Base-by-base conservation (phyloP, 2,888 invertebrate genomes). In the Conomelus anceps region DNA sequence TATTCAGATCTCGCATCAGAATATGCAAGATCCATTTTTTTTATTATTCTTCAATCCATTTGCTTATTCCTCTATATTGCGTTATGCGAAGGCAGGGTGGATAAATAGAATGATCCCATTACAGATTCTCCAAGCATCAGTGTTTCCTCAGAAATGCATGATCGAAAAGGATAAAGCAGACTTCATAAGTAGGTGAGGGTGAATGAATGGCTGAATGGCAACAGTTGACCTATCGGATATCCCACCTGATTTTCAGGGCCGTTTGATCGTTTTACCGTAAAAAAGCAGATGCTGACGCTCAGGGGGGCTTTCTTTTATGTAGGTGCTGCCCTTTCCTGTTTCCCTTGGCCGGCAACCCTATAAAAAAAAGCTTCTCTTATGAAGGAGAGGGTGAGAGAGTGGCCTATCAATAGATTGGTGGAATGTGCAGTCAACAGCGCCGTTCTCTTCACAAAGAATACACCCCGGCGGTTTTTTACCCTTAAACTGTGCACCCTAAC, bases 381-480 rank as follows among this genome's bases (percentile, higher is more conserved):
- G 23, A 1, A 24, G 7, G 22, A 17, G 22, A 6, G 23, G n/a
- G 88, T 88, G 85, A 63, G 63, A 63, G 63, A 63, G 63, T 63
- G n/a, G 63, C 85, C 86, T 86, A 86, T 86, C 86, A 86, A 86
- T 86, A 24, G 24, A 86, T 86, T 23, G 86, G 29, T n/a, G 86
- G 23, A 22, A 24, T 23, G 22, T 29, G 24, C 63, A 63, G 63
- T 63, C 63, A 63, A 63, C 63, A 63, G 24, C 86, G 7, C 22
- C 84, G 84, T n/a, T 84, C 22, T 6, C 22, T 84, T 84, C 84
- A 23, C 86, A 23, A 23, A 23, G 24, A 86, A 24, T 24, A 86
- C 26, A 26, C 86, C 86, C 86, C 29, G 23, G 86, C 22, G 86
- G 29, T 86, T 86, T 86, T 86, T 86, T 86, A 26, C 26, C 86